A percentile compares a stretch with the other conserved stretches of the same genome.
These are phyloP conservation scores for Callipepla californica DNA, from an alignment of 2,113 vertebrate genomes.

Conservation along the genomic window DNA sequence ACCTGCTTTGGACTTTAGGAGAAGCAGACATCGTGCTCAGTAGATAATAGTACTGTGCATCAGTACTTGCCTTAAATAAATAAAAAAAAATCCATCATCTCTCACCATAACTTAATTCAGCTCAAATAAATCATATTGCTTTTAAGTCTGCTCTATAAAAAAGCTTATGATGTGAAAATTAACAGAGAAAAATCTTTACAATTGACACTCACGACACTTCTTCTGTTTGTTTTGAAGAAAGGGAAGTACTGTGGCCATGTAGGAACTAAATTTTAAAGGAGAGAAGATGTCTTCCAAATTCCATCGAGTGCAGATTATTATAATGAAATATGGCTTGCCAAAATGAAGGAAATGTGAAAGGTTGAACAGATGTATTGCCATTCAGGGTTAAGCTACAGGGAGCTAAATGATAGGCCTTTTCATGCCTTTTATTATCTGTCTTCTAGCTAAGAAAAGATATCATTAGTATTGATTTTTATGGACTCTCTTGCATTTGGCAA, in stretches of 20 bases:
- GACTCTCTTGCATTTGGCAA: not conserved
- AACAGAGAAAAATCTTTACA: not conserved
- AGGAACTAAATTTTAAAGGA: not conserved
- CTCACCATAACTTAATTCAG: not conserved
- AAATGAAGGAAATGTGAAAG: not conserved
- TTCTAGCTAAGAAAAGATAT: not conserved
- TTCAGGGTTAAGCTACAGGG: not conserved
- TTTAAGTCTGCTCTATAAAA: not conserved
- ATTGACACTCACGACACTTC: not conserved
- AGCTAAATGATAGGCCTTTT: not conserved
- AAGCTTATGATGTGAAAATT: not conserved
- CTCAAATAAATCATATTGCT: not conserved
- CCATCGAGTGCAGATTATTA: not conserved
- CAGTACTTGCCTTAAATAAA: not conserved
- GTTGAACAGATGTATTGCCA: not conserved
- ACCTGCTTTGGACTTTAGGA: not conserved
- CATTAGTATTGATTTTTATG: not conserved
- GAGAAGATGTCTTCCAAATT: not conserved
- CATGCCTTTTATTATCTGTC: not conserved
- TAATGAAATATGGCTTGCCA: not conserved
- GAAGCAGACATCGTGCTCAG: not conserved
- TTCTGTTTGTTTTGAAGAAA: not conserved
- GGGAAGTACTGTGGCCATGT: not conserved
- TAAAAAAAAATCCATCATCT: not conserved
- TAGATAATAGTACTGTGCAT: not conserved